Evolutionary conservation across 2,797 vertebrate species (phyloP).

Genomic region (Poeciliopsis presidionis): DNA sequence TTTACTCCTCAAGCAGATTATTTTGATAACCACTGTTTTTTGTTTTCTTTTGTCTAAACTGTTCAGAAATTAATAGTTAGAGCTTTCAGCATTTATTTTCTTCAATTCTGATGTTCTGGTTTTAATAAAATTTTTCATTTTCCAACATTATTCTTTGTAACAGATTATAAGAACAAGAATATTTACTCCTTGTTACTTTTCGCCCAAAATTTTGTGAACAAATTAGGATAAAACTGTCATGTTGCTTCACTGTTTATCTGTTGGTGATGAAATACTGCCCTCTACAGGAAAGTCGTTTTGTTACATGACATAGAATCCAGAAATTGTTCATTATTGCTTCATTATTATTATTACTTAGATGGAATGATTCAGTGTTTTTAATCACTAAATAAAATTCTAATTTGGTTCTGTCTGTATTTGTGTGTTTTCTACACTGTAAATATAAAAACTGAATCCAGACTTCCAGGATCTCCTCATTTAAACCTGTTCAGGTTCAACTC

Average conservation of each 20-base stretch:
- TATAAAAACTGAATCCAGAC: neutral
- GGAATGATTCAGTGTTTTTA: neutral
- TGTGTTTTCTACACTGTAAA: neutral
- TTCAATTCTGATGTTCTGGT: neutral
- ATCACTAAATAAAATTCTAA: neutral
- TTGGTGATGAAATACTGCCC: neutral
- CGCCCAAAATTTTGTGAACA: neutral
- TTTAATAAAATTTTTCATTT: neutral
- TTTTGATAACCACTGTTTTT: neutral
- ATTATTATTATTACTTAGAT: neutral
- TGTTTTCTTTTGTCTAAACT: too few species aligned
- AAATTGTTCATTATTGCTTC: neutral
- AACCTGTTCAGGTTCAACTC: too few species aligned
- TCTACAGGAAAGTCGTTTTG: neutral
- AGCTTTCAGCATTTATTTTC: neutral
- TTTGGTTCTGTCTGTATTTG: neutral
- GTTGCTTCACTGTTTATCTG: neutral
- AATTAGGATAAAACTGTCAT: neutral
- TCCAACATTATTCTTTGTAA: neutral
- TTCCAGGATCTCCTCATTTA: too few species aligned
- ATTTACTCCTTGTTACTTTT: neutral
- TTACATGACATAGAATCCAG: neutral
- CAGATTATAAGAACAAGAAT: neutral
- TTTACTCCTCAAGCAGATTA: neutral
- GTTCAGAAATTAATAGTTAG: neutral